Evolutionary conservation across 2,888 invertebrate genomes (phyloP).

Genomic region (Adineta ricciae): DNA sequence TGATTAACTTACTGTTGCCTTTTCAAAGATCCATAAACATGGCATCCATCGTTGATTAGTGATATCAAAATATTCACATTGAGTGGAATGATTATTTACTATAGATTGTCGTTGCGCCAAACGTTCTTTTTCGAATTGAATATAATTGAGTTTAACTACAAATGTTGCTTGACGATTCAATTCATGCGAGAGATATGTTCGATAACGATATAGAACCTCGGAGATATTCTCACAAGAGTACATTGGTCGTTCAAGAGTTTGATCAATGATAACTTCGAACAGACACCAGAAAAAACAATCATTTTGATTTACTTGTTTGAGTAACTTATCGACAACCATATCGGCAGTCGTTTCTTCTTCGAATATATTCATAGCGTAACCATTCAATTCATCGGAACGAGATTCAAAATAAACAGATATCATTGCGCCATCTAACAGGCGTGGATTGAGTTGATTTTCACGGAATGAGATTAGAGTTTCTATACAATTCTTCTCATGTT

Average conservation of each 20-base stretch:
- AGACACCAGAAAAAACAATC: not conserved
- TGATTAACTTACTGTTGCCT: not conserved
- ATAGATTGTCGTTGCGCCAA: not conserved
- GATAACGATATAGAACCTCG: not conserved
- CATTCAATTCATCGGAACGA: not conserved
- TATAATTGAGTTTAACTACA: not conserved
- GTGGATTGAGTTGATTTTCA: not conserved
- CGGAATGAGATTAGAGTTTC: not conserved
- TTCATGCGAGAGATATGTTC: not conserved
- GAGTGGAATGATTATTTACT: not conserved
- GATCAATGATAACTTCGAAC: not conserved
- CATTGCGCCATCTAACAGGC: not conserved
- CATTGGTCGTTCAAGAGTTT: slow-evolving; percentile 3
- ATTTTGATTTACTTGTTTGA: not conserved
- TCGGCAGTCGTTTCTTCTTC: not conserved
- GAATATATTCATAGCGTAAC: not conserved
- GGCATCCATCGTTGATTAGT: not conserved
- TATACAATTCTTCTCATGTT: not conserved
- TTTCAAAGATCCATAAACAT: not conserved
- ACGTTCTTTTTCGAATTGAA: slow-evolving; percentile 1
- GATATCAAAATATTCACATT: not conserved
- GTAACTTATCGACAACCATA: not conserved
- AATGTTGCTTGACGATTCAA: not conserved
- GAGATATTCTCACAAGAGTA: not conserved
- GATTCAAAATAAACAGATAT: not conserved